Base-by-base conservation (phyloP, 2,797 vertebrate genomes). In the Chelidonichthys spinosus region DNA sequence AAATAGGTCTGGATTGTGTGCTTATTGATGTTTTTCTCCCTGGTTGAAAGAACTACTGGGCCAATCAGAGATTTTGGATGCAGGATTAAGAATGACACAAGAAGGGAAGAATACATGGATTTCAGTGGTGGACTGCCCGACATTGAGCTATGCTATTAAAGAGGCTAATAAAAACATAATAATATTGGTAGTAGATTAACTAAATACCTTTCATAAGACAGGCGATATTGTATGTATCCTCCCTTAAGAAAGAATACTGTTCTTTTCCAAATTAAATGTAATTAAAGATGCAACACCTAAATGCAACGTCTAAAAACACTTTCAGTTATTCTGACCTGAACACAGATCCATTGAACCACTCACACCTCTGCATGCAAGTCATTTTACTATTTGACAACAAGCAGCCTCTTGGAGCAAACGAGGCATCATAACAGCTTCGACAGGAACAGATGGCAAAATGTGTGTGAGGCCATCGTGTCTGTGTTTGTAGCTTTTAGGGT, bases 401-500 rank as follows among this genome's bases (percentile, higher is more conserved):
- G 72, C 64, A 71, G 60, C 42, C 49, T 64, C 71, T 77, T 50
- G 67, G 69, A 76, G 71, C 56, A 74, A 79, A 74, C 58, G 60
- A 79, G 78, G 80, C 78, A 82, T 85, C 71, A 61, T 49, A 84
- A 83, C 68, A n/a, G 76, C 74, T 73, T 70, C n/a, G 35, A 72
- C 71, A 74, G 70, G 76, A 87, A 73, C 86, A 88, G 85, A 90
- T 87, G 85, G 87, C 72, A 50, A 74, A 59, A 52, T 59, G 71
- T 69, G 61, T 65, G 69, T 56, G 74, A 70, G 71, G 71, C 82
- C 83, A 74, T 90, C 63, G 54, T 77, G 76, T 74, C 72, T 66
- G 82, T 79, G 85, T 88, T 87, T 84, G 90, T 90, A 86, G 85
- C 89, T 91, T 89, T 91, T 89, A 92, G 85, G 76, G 90, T 87